phyloP scores from a whole-genome alignment of 1,140 invertebrate genomes.

The Cotesia vestalis region DNA sequence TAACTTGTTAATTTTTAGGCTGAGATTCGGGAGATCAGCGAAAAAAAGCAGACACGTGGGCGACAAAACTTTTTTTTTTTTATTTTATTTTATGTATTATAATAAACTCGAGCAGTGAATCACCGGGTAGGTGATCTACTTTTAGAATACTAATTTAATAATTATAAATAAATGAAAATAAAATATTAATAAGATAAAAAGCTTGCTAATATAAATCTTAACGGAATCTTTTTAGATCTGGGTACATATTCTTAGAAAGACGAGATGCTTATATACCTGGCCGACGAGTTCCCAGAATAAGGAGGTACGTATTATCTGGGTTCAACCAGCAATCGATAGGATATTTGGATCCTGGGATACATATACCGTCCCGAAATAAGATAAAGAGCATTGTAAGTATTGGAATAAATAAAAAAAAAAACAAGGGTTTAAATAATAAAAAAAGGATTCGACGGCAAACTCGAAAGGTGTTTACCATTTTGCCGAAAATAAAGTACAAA shows the following conservation, averaged over 20 bases:
- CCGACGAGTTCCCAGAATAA: not conserved
- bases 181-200: too few relatives aligned
- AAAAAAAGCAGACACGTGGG: constrained; percentile 1
- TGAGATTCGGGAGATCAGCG: not conserved
- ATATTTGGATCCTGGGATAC: not conserved
- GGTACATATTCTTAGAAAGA: not conserved
- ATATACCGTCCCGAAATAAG: not conserved
- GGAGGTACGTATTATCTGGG: constrained; percentile 3
- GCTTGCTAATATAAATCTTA: not conserved
- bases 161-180: too few relatives aligned
- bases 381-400: constrained; percentile 27
- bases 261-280: constrained; percentile 4
- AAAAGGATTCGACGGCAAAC: constrained; percentile 51
- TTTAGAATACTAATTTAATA: constrained; percentile 5
- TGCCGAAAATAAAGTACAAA: constrained; percentile 60
- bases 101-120: not conserved
- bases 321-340: constrained; percentile 14
- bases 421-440: constrained; percentile 43
- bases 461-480: constrained; percentile 64
- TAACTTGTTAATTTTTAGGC: not conserved
- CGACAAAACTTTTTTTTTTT: not conserved
- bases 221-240: not conserved
- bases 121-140: not conserved
- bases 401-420: constrained; percentile 37
- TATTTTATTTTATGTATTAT: not conserved